These are phyloP conservation scores for Drosophila peninsularis DNA, from an alignment of 2,888 invertebrate genomes.

Conservation along the genomic window DNA sequence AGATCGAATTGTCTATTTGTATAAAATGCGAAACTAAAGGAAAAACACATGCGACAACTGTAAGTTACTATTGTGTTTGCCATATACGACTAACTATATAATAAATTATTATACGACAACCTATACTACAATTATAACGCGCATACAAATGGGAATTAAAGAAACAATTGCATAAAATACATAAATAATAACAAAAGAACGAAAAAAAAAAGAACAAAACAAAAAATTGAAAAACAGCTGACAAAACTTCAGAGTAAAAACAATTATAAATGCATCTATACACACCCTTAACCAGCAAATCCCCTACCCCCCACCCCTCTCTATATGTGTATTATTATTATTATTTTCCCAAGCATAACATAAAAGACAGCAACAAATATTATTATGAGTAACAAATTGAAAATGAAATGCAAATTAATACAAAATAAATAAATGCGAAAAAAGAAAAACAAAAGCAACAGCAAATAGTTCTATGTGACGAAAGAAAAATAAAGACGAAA, in stretches of 20 bases:
- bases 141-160: conserved; percentile 21
- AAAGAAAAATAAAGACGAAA: conserved; percentile 40
- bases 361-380: conserved; percentile 22
- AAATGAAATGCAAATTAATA: conserved; percentile 42
- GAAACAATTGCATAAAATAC: conserved; percentile 23
- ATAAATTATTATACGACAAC: conserved; percentile 28
- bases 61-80: conserved; percentile 79
- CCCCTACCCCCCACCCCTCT: background rate
- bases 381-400: conserved; percentile 33
- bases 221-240: conserved; percentile 13
- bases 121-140: conserved; percentile 35
- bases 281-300: background rate
- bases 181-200: conserved; percentile 12
- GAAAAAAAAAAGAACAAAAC: conserved; percentile 10
- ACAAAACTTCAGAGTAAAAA: conserved; percentile 29
- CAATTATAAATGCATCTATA: conserved; percentile 32
- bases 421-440: conserved; percentile 24
- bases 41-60: conserved; percentile 62
- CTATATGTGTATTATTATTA: conserved; percentile 4
- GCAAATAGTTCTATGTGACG: conserved; percentile 52
- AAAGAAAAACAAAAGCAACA: conserved; percentile 16
- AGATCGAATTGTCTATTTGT: conserved; percentile 63
- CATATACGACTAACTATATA: conserved; percentile 53
- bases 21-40: conserved; percentile 45
- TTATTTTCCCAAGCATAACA: conserved; percentile 39